phyloP scores from a whole-genome alignment of 2,888 invertebrate genomes.

The Tipula helvola region DNA sequence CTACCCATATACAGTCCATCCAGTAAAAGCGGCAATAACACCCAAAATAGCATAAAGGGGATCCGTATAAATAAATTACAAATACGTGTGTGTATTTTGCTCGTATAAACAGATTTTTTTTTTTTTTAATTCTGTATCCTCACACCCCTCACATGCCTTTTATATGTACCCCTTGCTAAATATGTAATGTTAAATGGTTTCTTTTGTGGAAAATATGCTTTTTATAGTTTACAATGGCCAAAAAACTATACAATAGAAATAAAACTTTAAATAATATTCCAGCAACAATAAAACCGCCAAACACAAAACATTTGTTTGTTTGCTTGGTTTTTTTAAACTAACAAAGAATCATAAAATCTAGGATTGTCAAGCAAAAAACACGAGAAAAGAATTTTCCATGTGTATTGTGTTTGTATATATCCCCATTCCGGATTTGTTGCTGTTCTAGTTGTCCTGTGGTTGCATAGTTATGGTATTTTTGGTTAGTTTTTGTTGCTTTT shows the following conservation, averaged over 20 bases:
- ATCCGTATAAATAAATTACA: background rate
- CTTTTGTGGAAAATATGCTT: background rate
- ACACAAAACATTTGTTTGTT: background rate
- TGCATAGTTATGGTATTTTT: background rate
- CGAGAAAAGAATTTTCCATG: background rate
- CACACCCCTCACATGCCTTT: background rate
- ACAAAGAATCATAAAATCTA: background rate
- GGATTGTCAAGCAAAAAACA: background rate
- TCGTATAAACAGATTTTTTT: background rate
- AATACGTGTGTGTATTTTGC: background rate
- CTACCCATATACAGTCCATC: background rate
- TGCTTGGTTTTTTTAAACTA: background rate
- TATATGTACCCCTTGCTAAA: background rate
- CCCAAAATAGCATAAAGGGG: background rate
- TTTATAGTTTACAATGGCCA: background rate
- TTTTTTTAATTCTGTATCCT: background rate
- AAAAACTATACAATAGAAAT: background rate
- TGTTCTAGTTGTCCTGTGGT: background rate
- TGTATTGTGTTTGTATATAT: background rate
- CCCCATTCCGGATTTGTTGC: background rate
- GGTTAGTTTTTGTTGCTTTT: background rate
- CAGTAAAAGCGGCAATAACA: background rate
- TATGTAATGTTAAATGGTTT: background rate
- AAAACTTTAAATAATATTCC: slow-evolving; percentile 4
- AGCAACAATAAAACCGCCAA: background rate